phyloP scores from a whole-genome alignment of 1,140 invertebrate genomes.

The Apis florea region DNA sequence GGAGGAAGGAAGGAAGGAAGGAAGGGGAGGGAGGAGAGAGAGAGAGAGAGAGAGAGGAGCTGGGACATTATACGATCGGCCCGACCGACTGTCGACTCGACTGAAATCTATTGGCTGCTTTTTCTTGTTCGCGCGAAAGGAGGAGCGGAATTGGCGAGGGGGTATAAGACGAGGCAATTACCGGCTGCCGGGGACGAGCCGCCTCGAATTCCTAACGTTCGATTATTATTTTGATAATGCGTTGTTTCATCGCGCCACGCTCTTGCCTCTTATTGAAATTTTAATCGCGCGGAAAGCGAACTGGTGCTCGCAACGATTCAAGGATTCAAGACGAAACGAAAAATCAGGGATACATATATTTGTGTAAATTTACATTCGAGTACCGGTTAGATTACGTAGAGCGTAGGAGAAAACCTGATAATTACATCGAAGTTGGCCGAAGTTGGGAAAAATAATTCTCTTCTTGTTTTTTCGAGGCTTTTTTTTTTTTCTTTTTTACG shows the following conservation, averaged over 20 bases:
- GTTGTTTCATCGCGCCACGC: not conserved
- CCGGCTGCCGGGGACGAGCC: constrained; percentile 19
- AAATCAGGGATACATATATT: too few species aligned
- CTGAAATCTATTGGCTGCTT: constrained; percentile 50
- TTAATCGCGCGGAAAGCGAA: constrained; percentile 29
- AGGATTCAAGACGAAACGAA: too few species aligned
- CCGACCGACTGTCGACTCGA: constrained; percentile 30
- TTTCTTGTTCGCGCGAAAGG: constrained; percentile 37
- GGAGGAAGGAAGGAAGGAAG: not conserved
- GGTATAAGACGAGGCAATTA: constrained; percentile 56
- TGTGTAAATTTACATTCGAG: too few species aligned
- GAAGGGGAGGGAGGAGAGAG: not conserved
- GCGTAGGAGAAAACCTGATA: too few species aligned
- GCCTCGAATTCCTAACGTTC: constrained; percentile 41
- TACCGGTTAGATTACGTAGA: too few species aligned
- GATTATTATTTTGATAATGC: constrained; percentile 50
- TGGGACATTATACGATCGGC: constrained; percentile 48
- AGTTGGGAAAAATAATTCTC: not conserved
- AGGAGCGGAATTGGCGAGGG: constrained; percentile 27
- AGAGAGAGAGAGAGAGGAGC: constrained; percentile 23
- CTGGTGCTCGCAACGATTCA: too few species aligned
- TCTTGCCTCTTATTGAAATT: constrained; percentile 14
- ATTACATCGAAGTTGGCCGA: too few species aligned
- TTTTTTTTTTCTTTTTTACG: not conserved
- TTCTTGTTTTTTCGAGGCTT: not conserved